Evolutionary conservation across 2,113 vertebrate genomes (phyloP).

Genomic region (Pleuronectes platessa): DNA sequence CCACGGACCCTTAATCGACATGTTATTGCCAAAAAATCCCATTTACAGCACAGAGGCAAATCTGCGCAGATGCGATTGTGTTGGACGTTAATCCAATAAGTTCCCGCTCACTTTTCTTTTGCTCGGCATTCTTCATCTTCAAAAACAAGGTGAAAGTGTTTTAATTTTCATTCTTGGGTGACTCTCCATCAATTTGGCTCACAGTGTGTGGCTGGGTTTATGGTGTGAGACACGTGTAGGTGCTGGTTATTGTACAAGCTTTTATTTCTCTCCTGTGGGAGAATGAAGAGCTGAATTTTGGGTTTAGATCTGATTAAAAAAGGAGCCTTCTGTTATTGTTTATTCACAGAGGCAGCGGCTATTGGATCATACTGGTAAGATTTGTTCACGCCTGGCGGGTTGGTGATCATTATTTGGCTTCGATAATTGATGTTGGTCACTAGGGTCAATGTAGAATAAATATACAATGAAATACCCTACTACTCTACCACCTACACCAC

Average conservation of each 20-base stretch:
- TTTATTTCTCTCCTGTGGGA: slow-evolving; percentile 74
- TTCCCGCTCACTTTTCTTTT: slow-evolving; percentile 83
- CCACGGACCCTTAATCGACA: slow-evolving; percentile 87
- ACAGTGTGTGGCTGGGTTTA: slow-evolving; percentile 67
- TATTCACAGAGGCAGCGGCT: slow-evolving; percentile 60
- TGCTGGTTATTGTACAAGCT: slow-evolving; percentile 74
- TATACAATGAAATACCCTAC: not conserved
- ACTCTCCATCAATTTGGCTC: slow-evolving; percentile 80
- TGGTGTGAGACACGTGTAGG: slow-evolving; percentile 79
- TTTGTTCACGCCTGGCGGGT: slow-evolving; percentile 22
- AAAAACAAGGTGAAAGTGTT: slow-evolving; percentile 88
- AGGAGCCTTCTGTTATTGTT: slow-evolving; percentile 71
- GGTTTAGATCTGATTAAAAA: slow-evolving; percentile 72
- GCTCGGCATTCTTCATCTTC: slow-evolving; percentile 86
- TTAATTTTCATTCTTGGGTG: slow-evolving; percentile 96
- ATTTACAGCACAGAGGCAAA: slow-evolving; percentile 94
- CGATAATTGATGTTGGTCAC: slow-evolving; percentile 40
- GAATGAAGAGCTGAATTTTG: slow-evolving; percentile 56
- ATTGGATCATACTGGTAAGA: slow-evolving; percentile 60
- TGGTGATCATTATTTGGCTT: slow-evolving; percentile 31
- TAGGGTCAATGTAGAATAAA: slow-evolving; percentile 32
- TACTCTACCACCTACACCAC: not conserved
- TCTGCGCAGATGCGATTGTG: slow-evolving; percentile 96
- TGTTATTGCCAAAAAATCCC: slow-evolving; percentile 96
- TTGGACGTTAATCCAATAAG: slow-evolving; percentile 90